Percentiles rank a stretch among this genome's conserved stretches.
phyloP scores from a whole-genome alignment of 2,797 vertebrate species.

The Enteromius trimaculatus region DNA sequence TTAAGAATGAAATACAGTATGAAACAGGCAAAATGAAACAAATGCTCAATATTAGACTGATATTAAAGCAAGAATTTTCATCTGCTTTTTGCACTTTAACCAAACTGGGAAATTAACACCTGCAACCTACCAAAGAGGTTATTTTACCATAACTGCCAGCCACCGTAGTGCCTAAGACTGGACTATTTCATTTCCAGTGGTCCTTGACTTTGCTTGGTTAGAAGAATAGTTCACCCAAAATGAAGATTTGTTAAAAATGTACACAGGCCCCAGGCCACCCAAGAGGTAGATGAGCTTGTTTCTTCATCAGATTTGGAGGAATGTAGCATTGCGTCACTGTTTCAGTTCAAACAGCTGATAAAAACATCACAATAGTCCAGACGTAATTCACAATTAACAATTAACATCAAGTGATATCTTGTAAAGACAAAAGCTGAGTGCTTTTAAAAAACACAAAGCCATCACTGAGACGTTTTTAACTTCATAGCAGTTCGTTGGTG shows the following conservation, averaged over 20 bases:
- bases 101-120: constrained; percentile 20
- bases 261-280: background rate
- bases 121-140: background rate
- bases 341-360: background rate
- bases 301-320: background rate
- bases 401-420: background rate
- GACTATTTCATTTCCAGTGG: too few relatives aligned
- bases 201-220: background rate
- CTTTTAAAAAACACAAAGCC: background rate
- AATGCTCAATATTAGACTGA: background rate
- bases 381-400: background rate
- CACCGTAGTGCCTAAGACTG: background rate
- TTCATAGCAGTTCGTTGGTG: background rate
- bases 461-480: background rate
- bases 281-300: background rate
- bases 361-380: background rate
- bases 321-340: too few relatives aligned
- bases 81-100: background rate
- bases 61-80: background rate
- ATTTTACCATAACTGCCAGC: background rate
- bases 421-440: background rate
- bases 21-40: background rate
- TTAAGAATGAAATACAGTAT: background rate
- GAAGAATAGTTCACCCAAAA: too few relatives aligned
- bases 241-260: background rate